A percentile compares a stretch with the other conserved stretches of the same genome.
phyloP scores from a whole-genome alignment of 2,888 invertebrate species.

The Nephrotoma guestfalica region DNA sequence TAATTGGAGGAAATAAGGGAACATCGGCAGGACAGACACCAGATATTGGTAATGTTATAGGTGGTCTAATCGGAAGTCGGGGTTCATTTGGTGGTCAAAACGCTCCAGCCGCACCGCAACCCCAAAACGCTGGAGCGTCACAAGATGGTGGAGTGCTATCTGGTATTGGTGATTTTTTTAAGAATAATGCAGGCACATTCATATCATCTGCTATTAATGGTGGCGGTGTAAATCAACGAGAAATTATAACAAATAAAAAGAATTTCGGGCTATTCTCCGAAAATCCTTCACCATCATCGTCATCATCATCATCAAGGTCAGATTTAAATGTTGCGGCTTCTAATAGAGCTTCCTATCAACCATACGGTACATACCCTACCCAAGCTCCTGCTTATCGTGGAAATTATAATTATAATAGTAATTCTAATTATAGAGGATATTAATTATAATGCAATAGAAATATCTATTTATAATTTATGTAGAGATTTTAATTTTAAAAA shows the following conservation, averaged over 20 bases:
- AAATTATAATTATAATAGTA: not conserved
- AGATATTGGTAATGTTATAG: slow-evolving; percentile 5
- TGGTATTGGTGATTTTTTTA: slow-evolving; percentile 1
- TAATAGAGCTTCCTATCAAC: not conserved
- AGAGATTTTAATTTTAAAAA: not conserved
- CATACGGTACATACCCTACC: not conserved
- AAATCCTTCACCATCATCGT: slow-evolving; percentile 18
- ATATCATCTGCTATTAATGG: slow-evolving; percentile 2
- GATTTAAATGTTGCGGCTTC: not conserved
- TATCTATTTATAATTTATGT: not conserved
- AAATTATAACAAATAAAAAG: slow-evolving; percentile 25
- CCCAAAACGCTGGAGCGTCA: slow-evolving; percentile 1
- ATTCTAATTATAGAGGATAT: not conserved
- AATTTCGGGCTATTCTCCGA: slow-evolving; percentile 31
- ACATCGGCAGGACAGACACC: not conserved
- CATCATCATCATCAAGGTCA: slow-evolving; percentile 4
- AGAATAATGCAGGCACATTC: not conserved
- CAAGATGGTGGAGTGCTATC: slow-evolving; percentile 9
- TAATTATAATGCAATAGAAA: not conserved
- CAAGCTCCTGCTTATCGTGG: not conserved
- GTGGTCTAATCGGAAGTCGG: slow-evolving; percentile 4
- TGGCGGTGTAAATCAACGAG: slow-evolving; percentile 19
- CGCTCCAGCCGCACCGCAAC: not conserved
- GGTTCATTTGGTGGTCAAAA: slow-evolving; percentile 9
- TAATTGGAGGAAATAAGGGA: not conserved